Base-by-base conservation (phyloP, 2,113 vertebrate genomes). In the Chionomys nivalis region DNA sequence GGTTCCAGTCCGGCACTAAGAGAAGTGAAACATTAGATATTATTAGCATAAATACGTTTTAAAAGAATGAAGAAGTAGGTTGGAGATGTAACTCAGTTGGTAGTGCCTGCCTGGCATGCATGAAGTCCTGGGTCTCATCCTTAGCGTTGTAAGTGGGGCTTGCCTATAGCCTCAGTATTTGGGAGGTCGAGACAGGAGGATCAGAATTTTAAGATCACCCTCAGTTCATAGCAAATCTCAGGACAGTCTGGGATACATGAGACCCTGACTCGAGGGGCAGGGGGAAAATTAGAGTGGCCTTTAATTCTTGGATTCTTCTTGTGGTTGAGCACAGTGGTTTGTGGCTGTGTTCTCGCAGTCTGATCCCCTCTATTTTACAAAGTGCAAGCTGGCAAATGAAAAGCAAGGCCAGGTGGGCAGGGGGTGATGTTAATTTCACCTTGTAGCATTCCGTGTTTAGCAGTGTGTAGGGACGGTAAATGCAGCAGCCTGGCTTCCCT, bases 371-470 rank as follows among this genome's bases (percentile, higher is more conserved):
- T 96, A 93, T 96, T 97, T 49, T 61, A 93, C 85, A 91, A 31
- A 82, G 83, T 72, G 73, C 10, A 52, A 94, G n/a, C 10, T 8
- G 33, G 88, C 26, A 11, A 88, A 61, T 3, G n/a, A 33, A 55
- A 81, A 93, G 76, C 3, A 0, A 83, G 91, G 73, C 14, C 1
- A 72, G 55, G 92, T 65, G 73, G 26, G 52, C 72, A 77, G 72
- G 52, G 49, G 44, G 77, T 44, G 55, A 89, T 76, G 95, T 95
- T 98, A 97, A 98, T 98, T 97, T 97, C 97, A 97, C 98, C 98
- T 98, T 85, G 55, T 96, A 95, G 98, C 92, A 96, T 96, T 97
- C 97, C 92, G 33, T 98, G 98, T 98, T 98, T 98, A 98, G 98
- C 98, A 98, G 98, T 66, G 97, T 98, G 96, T 94, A 87, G 2